Percentiles rank a stretch among this genome's conserved stretches.
Evolutionary conservation across 23 tunicate genomes (phyloP).

Genomic region (Ascidia mentula): DNA sequence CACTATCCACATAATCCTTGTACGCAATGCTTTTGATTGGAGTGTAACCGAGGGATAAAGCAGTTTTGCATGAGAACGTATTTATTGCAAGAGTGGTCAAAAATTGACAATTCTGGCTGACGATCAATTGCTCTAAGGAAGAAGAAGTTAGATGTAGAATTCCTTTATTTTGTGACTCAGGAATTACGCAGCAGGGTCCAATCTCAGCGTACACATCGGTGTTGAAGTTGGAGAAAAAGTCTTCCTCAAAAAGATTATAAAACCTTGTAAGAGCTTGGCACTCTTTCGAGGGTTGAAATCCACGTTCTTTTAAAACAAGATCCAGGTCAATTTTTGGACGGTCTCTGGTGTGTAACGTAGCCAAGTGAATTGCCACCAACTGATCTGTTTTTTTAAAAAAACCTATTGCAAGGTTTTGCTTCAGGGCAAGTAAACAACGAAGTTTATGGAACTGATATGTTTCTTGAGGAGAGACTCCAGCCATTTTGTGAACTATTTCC

Average conservation of each 20-base stretch:
- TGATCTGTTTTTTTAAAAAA: not conserved
- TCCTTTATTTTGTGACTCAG: no score
- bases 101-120: no score
- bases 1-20: no score
- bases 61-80: no score
- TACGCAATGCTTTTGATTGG: no score
- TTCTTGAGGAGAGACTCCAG: not conserved
- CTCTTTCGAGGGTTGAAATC: not conserved
- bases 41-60: no score
- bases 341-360: not conserved
- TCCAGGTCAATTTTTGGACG: not conserved
- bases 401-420: not conserved
- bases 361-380: not conserved
- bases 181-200: not conserved
- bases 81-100: no score
- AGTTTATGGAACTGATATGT: not conserved
- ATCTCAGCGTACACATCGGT: not conserved
- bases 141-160: no score
- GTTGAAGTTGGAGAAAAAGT: not conserved
- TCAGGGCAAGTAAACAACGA: not conserved
- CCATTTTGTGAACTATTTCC: not conserved
- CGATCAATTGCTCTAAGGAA: no score
- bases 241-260: not conserved
- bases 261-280: not conserved
- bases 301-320: not conserved